Base-by-base conservation (phyloP, 2,113 vertebrate species). In the Onychostruthus taczanowskii region DNA sequence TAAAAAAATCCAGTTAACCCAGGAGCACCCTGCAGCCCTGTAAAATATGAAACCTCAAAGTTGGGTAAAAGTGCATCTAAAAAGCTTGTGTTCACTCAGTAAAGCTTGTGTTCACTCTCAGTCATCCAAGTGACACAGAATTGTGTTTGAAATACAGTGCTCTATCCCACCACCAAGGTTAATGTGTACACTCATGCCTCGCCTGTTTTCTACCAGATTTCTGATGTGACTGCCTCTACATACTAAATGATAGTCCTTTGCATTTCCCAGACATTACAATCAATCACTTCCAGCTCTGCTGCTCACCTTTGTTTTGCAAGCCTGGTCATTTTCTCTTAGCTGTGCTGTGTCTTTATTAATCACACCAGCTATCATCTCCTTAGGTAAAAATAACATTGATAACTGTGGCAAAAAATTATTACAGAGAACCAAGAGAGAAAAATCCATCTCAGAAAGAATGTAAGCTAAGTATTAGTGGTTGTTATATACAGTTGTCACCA, bases 231-330 rank as follows among this genome's bases (percentile, higher is more conserved):
- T 90, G 44, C 66, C 44, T 89, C 52, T 68, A 23, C n/a, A 37
- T 68, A 20, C 44, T 72, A 78, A 95, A 87, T 84, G 44, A 78
- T 30, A 9, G 9, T 50, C 49, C 73, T 90, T 59, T 89, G 47
- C 76, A 47, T 87, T 90, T 84, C 82, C 52, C 64, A 90, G 85
- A 39, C 67, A 20, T 43, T 61, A 6, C 28, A 78, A 87, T 94
- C 86, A 81, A 94, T 95, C 90, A 92, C 18, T 84, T 75, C 31
- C 69, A 92, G 26, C 66, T 93, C 79, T 78, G 58, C 52, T 78
- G 53, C 47, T 94, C 76, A 52, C 62, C 69, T 95, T 62, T 81
- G 13, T 75, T 96, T 95, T 78, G 52, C 50, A 82, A 88, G 52
- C 62, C 49, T 58, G 44, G 53, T 66, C 56, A 56, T 95, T 92